phyloP scores from a whole-genome alignment of 2,113 vertebrate genomes.

The Trematocara stigmaticum region DNA sequence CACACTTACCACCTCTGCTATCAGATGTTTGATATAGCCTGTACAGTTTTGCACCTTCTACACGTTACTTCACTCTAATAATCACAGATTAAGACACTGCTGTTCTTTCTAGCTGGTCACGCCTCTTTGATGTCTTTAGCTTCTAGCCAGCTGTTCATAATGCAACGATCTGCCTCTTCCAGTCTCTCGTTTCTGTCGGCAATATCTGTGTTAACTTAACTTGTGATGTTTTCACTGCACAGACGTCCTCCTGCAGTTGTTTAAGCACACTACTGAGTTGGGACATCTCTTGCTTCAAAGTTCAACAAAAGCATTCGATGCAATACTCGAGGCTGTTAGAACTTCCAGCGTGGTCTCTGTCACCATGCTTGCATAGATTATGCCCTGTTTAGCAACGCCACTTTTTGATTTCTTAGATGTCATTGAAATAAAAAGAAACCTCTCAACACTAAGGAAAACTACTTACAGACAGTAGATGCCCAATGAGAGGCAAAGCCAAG shows the following conservation, averaged over 20 bases:
- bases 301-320: background rate
- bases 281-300: accelerated
- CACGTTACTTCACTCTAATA: background rate
- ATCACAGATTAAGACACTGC: background rate
- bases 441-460: background rate
- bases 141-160: accelerated
- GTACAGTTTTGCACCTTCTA: background rate
- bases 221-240: background rate
- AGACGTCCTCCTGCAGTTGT: background rate
- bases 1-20: background rate
- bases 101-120: background rate
- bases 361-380: background rate
- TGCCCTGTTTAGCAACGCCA: background rate
- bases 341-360: background rate
- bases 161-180: background rate
- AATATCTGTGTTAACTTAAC: background rate
- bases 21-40: background rate
- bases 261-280: background rate
- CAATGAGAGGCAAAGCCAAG: background rate
- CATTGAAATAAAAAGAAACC: background rate
- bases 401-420: background rate
- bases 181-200: background rate
- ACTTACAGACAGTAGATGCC: background rate
- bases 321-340: background rate
- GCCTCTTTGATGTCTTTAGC: background rate